Conservation (phyloP, 2,797 vertebrate genomes). For the Setipinna tenuifilis region DNA sequence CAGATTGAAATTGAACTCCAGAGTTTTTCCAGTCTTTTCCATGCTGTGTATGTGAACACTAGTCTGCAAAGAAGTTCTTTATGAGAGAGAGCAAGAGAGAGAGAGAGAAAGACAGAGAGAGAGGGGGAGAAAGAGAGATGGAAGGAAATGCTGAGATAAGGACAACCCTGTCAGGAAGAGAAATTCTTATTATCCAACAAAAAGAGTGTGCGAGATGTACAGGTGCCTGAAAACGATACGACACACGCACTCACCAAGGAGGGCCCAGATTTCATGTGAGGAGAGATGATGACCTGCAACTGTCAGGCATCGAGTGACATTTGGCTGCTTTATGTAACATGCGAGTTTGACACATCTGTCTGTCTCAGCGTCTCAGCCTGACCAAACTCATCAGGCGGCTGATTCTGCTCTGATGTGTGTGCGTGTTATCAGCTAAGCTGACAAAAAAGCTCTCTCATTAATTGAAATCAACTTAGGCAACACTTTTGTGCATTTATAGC, state of each 20-base stretch:
- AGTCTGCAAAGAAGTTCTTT: too few relatives aligned
- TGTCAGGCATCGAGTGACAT: background rate
- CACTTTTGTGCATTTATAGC: background rate
- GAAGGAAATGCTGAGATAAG: background rate
- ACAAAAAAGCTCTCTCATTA: background rate
- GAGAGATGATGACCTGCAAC: background rate
- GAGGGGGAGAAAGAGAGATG: too few relatives aligned
- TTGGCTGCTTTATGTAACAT: constrained; percentile 59
- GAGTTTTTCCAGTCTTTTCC: background rate
- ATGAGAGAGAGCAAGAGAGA: too few relatives aligned
- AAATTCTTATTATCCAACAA: constrained; percentile 49
- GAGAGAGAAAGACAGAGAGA: too few relatives aligned
- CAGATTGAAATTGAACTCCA: too few relatives aligned
- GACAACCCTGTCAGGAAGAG: background rate
- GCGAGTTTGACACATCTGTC: background rate
- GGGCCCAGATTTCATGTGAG: background rate
- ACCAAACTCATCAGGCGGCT: background rate
- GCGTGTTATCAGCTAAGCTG: background rate
- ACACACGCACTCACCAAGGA: constrained; percentile 49
- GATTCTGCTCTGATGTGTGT: background rate
- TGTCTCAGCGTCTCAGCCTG: background rate
- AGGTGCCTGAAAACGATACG: constrained; percentile 64
- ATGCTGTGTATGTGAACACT: background rate
- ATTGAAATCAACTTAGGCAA: background rate
- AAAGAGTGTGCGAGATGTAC: constrained; percentile 43